Base-by-base conservation (phyloP, 2,113 vertebrate species). In the Phasianus colchicus region DNA sequence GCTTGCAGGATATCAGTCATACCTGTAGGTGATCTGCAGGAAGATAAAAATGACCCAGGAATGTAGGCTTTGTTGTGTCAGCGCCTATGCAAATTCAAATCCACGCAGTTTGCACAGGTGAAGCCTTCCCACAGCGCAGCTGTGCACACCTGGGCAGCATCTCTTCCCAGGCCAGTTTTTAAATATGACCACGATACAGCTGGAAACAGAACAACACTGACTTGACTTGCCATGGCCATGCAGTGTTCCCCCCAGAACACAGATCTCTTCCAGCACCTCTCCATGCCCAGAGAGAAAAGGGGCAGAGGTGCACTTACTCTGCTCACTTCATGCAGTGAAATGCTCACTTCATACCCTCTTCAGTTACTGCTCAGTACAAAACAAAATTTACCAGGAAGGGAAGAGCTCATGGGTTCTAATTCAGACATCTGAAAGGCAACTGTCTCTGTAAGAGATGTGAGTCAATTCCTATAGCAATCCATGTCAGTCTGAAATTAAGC, bases 41-140 rank as follows among this genome's bases (percentile, higher is more conserved):
- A 87, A 93, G 70, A 61, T n/a, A 72, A 82, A 71, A 86, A 70
- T 47, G 66, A 76, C 80, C 80, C 54, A 82, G 48, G n/a, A 81
- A 79, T 40, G 10, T 1, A 72, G 22, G 38, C 34, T 90, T 70
- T 63, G 48, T 57, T 83, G 61, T 92, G 52, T 67, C 86, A 88
- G 40, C 55, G 57, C 42, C 65, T 43, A 47, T 78, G 76, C 42
- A 81, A 72, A 93, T 34, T 64, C 13, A 77, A n/a, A 83, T 38
- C 43, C 69, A 54, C 3, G 4, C 45, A 88, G 48, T 42, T 70
- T 55, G 45, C 36, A 63, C 25, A 58, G 36, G 60, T 72, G 36
- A 83, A 76, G 27, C 11, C 34, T 91, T 92, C 48, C 77, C 60
- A 74, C 75, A 74, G 17, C 86, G 64, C 67, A 90, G 90, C 32